Conservation (phyloP, 2,113 vertebrate species). For the Hypanus sabinus region DNA sequence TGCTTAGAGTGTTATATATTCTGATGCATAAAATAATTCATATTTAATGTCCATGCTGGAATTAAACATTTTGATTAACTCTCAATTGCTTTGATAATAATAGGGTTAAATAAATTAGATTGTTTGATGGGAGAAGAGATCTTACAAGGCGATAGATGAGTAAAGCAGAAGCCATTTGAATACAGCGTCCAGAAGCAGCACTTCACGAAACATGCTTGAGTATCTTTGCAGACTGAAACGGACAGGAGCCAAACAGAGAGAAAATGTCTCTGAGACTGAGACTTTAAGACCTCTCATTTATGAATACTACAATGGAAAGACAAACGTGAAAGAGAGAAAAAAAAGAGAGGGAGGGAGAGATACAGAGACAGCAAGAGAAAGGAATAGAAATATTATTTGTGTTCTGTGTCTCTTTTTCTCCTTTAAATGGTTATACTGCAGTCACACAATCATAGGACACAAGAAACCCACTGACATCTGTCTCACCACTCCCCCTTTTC, state of each 20-base stretch:
- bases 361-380: background rate
- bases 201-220: conserved; percentile 1
- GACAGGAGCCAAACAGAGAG: conserved; percentile 4
- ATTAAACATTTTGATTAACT: conserved; percentile 28
- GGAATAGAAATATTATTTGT: background rate
- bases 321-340: background rate
- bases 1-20: background rate
- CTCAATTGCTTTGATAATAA: conserved; percentile 10
- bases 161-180: conserved; percentile 13
- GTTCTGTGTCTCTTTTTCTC: background rate
- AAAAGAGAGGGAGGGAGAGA: background rate
- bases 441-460: background rate
- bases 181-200: conserved; percentile 12
- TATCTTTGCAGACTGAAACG: background rate
- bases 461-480: background rate
- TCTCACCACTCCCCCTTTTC: too few relatives aligned
- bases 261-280: background rate
- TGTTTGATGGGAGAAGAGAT: background rate
- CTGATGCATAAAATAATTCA: background rate
- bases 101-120: conserved; percentile 27
- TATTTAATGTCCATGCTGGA: background rate
- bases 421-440: background rate
- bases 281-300: background rate
- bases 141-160: conserved; percentile 16
- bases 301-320: background rate